Base-by-base conservation (phyloP, 2,797 vertebrate species). In the Chiroxiphia lanceolata region DNA sequence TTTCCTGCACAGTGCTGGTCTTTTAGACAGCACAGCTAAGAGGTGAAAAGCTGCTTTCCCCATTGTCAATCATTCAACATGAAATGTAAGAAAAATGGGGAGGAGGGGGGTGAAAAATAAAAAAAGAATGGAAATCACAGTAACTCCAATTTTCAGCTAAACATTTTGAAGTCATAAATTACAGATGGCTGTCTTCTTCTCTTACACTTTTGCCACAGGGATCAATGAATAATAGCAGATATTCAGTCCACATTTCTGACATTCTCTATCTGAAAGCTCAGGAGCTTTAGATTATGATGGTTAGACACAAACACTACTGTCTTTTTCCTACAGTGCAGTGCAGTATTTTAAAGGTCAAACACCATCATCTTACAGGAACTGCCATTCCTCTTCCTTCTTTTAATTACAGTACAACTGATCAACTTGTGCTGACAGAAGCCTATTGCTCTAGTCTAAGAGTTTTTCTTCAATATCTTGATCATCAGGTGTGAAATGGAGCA, bases 1-100 rank as follows among this genome's bases (percentile, higher is more conserved):
- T n/a, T 61, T 68, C 9, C 1, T n/a, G 6, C 11, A 42, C 1
- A 5, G 18, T 1, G 3, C 44, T 40, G 53, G 38, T 11, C 27
- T 69, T 64, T 65, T 9, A 60, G 44, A 42, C 17, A 71, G 54
- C 45, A 36, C 10, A 36, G 36, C 15, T 63, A 45, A 42, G 21
- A 56, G 53, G 1, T 54, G n/a, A 75, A 87, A 96, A 90, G 33
- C 45, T 90, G 40, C 40, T 15, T 81, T 75, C 48, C 38, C 15
- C 26, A 50, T 23, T 40, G 12, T 16, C 19, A 65, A 29, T 45
- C 44, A 82, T 42, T 40, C 57, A 84, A 40, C 5, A 12, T 19
- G 33, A 84, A 82, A 70, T 0, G 1, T 23, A 31, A 44, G 38
- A 51, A 90, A 83, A 71, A 56, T 7, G 4, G 11, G 17, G 14